These are phyloP conservation scores for Okamejei kenojei DNA, from an alignment of 2,797 vertebrate species.

Conservation along the genomic window DNA sequence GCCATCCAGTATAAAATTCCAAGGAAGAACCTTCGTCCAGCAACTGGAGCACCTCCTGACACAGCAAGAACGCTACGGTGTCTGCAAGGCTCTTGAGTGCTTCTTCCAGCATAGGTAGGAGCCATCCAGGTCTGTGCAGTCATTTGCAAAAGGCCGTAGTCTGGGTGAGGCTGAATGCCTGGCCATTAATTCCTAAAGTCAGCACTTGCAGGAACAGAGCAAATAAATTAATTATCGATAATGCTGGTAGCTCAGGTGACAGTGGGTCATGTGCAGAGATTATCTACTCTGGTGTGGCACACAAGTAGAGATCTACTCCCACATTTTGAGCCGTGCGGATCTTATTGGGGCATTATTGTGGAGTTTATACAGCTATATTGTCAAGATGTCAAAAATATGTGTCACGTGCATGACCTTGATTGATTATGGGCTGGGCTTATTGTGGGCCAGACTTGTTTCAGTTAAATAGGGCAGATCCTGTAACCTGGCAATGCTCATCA, in stretches of 20 bases:
- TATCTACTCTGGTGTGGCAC: background rate
- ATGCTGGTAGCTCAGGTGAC: background rate
- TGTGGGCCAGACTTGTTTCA: too few relatives aligned
- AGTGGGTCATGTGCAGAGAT: background rate
- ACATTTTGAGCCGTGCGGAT: background rate
- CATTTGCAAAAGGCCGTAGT: background rate
- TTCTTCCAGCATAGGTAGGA: constrained; percentile 95
- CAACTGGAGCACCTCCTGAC: constrained; percentile 93
- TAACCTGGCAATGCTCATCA: too few relatives aligned
- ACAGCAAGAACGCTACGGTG: constrained; percentile 77
- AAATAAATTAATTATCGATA: background rate
- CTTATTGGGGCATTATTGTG: background rate
- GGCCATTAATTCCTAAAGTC: background rate
- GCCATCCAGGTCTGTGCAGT: too few relatives aligned
- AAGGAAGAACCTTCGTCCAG: constrained; percentile 89
- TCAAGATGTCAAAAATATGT: too few relatives aligned
- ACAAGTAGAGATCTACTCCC: background rate
- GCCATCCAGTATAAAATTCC: constrained; percentile 89
- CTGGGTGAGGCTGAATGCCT: too few relatives aligned
- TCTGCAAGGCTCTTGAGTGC: constrained; percentile 87
- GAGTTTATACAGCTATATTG: background rate
- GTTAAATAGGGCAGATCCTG: too few relatives aligned
- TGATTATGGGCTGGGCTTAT: too few relatives aligned
- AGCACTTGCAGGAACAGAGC: background rate
- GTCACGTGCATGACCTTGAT: too few relatives aligned